Conservation (phyloP, 2,888 invertebrate genomes). For the Aspidiotus rigidus region DNA sequence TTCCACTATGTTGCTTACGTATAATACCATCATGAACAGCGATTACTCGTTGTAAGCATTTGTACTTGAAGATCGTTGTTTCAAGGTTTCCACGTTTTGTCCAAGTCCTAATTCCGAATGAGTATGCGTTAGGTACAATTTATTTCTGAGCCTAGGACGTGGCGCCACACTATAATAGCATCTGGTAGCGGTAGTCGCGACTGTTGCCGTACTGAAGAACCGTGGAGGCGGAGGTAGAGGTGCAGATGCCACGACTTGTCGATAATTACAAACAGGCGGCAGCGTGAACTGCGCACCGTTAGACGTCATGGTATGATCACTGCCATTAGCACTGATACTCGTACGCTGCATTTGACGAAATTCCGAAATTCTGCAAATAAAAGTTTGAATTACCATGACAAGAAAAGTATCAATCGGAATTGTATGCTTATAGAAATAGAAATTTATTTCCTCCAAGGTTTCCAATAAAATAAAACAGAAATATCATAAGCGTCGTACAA, state of each 20-base stretch:
- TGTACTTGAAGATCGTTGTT: constrained; percentile 14
- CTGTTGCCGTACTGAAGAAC: constrained; percentile 22
- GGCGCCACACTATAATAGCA: constrained; percentile 28
- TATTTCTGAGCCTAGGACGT: constrained; percentile 23
- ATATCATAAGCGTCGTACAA: too few relatives aligned
- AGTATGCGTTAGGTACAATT: constrained; percentile 9
- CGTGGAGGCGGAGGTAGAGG: constrained; percentile 13
- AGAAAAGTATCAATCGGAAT: too few relatives aligned
- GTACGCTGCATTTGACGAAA: constrained; percentile 15
- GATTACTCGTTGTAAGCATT: background rate
- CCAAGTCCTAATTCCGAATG: background rate
- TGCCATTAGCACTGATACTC: constrained; percentile 23
- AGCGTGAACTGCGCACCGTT: constrained; percentile 16
- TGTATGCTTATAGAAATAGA: too few relatives aligned
- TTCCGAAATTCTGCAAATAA: constrained; percentile 5
- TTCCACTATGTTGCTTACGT: too few relatives aligned
- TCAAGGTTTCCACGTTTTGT: constrained; percentile 14
- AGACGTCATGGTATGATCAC: constrained; percentile 13
- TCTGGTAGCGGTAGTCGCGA: too few relatives aligned
- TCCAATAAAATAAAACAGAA: too few relatives aligned
- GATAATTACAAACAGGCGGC: constrained; percentile 27
- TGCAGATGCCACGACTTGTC: constrained; percentile 24
- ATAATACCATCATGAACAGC: too few relatives aligned
- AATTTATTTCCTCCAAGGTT: too few relatives aligned
- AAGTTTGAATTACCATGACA: too few relatives aligned